phyloP scores from a whole-genome alignment of 2,888 invertebrate species.

The Thera britannica region DNA sequence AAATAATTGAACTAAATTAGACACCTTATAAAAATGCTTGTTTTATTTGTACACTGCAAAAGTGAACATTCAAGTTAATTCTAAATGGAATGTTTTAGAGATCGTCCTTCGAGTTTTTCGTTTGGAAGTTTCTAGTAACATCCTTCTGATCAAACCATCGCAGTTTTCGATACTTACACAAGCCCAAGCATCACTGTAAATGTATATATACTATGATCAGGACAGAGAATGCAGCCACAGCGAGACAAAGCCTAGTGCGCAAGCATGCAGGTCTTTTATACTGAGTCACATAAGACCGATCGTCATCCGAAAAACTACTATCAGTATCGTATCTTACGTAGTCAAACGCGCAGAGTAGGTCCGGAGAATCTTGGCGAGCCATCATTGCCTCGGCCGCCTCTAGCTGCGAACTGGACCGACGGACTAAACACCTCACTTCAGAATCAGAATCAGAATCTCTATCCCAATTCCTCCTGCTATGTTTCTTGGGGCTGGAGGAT shows the following conservation, averaged over 20 bases:
- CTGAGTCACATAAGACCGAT: constrained; percentile 53
- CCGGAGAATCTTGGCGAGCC: constrained; percentile 77
- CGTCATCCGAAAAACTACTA: constrained; percentile 60
- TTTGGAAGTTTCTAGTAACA: not conserved
- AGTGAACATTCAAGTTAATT: constrained; percentile 4
- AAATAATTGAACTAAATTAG: constrained; percentile 8
- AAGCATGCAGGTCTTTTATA: constrained; percentile 65
- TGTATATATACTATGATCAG: constrained; percentile 81
- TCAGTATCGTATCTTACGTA: constrained; percentile 82
- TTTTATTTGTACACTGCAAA: constrained; percentile 35
- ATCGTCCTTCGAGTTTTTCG: constrained; percentile 28
- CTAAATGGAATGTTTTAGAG: constrained; percentile 52
- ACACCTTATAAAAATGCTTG: constrained; percentile 32
- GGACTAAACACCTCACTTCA: constrained; percentile 86
- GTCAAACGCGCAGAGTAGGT: constrained; percentile 78
- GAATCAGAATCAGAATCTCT: constrained; percentile 87
- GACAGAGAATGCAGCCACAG: constrained; percentile 79
- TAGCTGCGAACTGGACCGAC: constrained; percentile 86
- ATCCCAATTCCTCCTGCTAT: constrained; percentile 64
- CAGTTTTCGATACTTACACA: constrained; percentile 71
- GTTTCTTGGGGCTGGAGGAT: constrained; percentile 71
- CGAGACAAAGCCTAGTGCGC: constrained; percentile 74
- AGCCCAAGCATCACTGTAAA: constrained; percentile 80
- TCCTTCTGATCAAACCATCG: constrained; percentile 66
- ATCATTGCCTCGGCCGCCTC: constrained; percentile 85